Conservation (phyloP, 2,888 invertebrate species). For the Diachrysia chrysitis region DNA sequence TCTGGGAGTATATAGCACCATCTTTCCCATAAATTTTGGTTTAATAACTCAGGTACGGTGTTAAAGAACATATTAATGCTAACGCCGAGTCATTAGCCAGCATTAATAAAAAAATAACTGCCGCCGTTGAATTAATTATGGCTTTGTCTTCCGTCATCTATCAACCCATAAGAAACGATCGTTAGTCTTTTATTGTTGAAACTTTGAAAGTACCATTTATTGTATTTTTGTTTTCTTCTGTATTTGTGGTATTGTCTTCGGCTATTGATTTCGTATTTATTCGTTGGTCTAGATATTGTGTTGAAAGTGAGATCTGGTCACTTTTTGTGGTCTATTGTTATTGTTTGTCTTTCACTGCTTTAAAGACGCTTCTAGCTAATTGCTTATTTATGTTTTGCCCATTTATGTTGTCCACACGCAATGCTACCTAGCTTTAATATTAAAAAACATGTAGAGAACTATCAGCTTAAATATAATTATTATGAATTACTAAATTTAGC, state of each 20-base stretch:
- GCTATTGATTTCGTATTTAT: conserved; percentile 27
- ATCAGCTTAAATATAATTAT: too few species aligned
- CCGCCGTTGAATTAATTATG: not conserved
- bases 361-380: conserved; percentile 29
- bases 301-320: conserved; percentile 40
- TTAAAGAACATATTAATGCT: conserved; percentile 3
- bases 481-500: too few species aligned
- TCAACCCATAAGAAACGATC: conserved; percentile 8
- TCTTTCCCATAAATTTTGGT: not conserved
- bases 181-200: conserved; percentile 18
- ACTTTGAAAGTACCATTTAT: conserved; percentile 27
- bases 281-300: conserved; percentile 35
- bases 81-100: not conserved
- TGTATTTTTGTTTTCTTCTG: conserved; percentile 18
- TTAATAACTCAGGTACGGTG: not conserved
- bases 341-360: conserved; percentile 34
- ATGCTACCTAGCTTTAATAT: too few species aligned
- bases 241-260: conserved; percentile 35
- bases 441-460: too few species aligned
- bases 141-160: not conserved
- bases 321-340: conserved; percentile 50
- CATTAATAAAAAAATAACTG: not conserved
- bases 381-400: conserved; percentile 10
- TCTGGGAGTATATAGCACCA: not conserved
- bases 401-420: too few species aligned